Evolutionary conservation across 2,797 vertebrate genomes (phyloP), one percentile per base, ranked within the genome.

Genomic region (Gymnopithys bicolor): DNA sequence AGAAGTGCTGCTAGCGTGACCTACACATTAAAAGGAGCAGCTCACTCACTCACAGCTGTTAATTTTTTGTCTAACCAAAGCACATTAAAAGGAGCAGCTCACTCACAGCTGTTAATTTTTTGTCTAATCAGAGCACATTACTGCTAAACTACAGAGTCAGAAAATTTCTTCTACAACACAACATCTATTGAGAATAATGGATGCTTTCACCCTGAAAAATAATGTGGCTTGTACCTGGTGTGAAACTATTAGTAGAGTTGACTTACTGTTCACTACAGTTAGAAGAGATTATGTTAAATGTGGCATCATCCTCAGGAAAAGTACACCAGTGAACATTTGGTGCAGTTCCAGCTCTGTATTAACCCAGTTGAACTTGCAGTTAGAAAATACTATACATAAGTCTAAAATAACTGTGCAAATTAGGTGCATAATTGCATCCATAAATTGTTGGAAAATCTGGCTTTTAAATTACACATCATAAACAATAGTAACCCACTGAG

Each of bases 391-490:
- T 94, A 84, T 55, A 73, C 53, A 68, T 55, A 94, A 91, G 82
- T 76, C 87, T 82, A 63, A 94, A 96, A 93, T 93, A 94, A 86
- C 94, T 81, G 79, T 87, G 93, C 82, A 96, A 95, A 96, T 94
- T 77, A 94, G 91, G 55, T 73, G 81, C 66, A 93, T 94, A 94
- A 94, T 94, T 95, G 23, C 63, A 33, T 88, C 58, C 92, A 89
- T 90, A 92, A 89, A 84, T 86, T 68, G 74, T 81, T 89, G 67
- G 85, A 95, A 96, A 95, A 94, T 84, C 90, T 96, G 92, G 63
- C 85, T 97, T 91, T 94, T 93, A 96, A 95, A 91, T 90, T 91
- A 69, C 49, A 39, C 30, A 7, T 89, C 87, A 95, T 89, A 95
- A 94, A 96, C 75, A 93, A 86, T 84, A 96, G 94, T 84, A 85